Conservation (phyloP, 2,113 vertebrate genomes). For the Chloebia gouldiae region DNA sequence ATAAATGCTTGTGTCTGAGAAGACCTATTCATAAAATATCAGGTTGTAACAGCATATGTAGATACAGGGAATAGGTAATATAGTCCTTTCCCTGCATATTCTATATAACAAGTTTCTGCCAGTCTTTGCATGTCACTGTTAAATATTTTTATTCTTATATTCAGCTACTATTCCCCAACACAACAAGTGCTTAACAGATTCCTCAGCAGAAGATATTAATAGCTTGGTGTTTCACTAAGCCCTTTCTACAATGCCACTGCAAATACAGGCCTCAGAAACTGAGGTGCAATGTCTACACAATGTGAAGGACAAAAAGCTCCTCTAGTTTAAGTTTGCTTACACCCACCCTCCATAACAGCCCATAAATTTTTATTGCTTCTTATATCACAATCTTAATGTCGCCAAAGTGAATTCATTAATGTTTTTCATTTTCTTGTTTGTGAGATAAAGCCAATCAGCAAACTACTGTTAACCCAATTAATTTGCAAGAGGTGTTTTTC, state of each 20-base stretch:
- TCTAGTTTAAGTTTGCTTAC: neutral
- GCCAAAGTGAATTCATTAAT: neutral
- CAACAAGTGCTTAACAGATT: neutral
- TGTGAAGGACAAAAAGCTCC: neutral
- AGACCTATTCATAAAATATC: neutral
- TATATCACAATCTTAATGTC: neutral
- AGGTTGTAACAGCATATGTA: neutral
- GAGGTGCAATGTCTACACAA: neutral
- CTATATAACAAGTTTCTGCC: fast-evolving
- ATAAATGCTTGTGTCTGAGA: neutral
- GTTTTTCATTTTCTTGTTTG: neutral
- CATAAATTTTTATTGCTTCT: neutral
- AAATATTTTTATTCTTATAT: neutral
- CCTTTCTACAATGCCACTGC: neutral
- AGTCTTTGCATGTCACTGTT: neutral
- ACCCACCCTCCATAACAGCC: neutral
- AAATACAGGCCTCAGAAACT: neutral
- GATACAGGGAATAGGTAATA: fast-evolving
- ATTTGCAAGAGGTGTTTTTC: conserved; percentile 42
- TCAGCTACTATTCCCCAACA: neutral
- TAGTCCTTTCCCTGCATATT: neutral
- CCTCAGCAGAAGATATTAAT: neutral
- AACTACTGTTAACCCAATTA: conserved; percentile 9
- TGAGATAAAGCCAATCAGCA: conserved; percentile 17
- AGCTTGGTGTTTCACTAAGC: neutral